Percentiles rank a stretch among this genome's conserved stretches.
These are phyloP conservation scores for Aix galericulata DNA, from an alignment of 2,113 vertebrate species.

Conservation along the genomic window DNA sequence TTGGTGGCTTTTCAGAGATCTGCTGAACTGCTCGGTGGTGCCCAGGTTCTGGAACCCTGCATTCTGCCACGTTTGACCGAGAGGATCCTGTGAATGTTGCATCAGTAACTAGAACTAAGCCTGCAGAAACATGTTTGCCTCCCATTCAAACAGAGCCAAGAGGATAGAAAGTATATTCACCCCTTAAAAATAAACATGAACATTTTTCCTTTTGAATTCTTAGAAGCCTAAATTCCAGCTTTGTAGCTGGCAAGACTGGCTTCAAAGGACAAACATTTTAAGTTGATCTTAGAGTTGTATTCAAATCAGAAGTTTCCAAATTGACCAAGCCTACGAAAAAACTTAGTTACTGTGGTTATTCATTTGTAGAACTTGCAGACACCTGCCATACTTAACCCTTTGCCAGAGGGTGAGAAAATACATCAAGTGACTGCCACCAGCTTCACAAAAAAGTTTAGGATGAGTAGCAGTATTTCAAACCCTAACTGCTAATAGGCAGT, in stretches of 20 bases:
- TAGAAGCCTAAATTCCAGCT: neutral
- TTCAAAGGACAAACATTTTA: neutral
- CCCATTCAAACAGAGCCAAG: neutral
- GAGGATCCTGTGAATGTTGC: neutral
- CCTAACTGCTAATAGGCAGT: neutral
- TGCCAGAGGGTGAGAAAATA: neutral
- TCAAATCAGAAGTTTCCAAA: neutral
- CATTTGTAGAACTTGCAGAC: neutral
- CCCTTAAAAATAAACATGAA: neutral
- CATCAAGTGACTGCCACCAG: neutral
- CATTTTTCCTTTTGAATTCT: neutral
- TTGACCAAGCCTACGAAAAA: neutral
- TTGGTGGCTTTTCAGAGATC: fast-evolving
- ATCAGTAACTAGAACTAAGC: neutral
- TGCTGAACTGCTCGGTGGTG: neutral
- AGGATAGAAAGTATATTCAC: neutral
- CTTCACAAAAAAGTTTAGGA: neutral
- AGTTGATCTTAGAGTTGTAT: neutral
- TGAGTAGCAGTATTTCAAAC: neutral
- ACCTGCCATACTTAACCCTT: neutral
- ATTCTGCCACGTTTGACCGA: neutral
- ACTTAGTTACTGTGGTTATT: neutral
- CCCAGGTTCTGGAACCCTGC: neutral
- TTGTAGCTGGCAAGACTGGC: neutral
- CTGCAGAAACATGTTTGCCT: fast-evolving